These are phyloP conservation scores for Nannoperca obscura DNA, from an alignment of 2,797 vertebrate species.

Conservation along the genomic window DNA sequence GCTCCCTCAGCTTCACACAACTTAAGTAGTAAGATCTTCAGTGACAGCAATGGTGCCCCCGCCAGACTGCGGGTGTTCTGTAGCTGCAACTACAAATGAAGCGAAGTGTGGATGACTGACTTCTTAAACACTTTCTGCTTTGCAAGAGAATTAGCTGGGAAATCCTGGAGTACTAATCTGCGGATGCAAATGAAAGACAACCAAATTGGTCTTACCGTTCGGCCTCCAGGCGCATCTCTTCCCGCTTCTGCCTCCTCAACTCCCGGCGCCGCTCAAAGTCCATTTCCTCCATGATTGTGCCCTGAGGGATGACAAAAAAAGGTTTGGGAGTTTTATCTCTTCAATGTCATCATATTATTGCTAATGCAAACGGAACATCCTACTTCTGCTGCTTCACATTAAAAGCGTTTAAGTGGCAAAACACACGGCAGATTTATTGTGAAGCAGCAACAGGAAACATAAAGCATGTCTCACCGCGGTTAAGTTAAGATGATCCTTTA, in stretches of 20 bases:
- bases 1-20: constrained; percentile 40
- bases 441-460: constrained; percentile 16
- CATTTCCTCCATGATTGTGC: constrained; percentile 93
- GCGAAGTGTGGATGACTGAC: background rate
- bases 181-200: constrained; percentile 11
- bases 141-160: constrained; percentile 20
- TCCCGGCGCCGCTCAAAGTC: constrained; percentile 98
- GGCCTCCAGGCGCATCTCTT: constrained; percentile 97
- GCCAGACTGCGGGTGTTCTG: constrained; percentile 21
- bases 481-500: no score
- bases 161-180: constrained; percentile 16
- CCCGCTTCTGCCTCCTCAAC: constrained; percentile 96
- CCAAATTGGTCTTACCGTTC: constrained; percentile 88
- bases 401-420: background rate
- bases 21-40: constrained; percentile 15
- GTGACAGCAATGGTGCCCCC: constrained; percentile 23
- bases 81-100: constrained; percentile 28
- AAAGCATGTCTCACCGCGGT: background rate
- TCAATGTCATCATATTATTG: no score
- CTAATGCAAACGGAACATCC: background rate
- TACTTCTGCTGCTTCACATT: background rate
- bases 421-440: constrained; percentile 12
- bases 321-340: background rate
- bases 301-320: constrained; percentile 66
- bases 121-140: constrained; percentile 16